These are phyloP conservation scores for Indicator maculatus DNA, from an alignment of 2,113 vertebrate species.

Conservation along the genomic window DNA sequence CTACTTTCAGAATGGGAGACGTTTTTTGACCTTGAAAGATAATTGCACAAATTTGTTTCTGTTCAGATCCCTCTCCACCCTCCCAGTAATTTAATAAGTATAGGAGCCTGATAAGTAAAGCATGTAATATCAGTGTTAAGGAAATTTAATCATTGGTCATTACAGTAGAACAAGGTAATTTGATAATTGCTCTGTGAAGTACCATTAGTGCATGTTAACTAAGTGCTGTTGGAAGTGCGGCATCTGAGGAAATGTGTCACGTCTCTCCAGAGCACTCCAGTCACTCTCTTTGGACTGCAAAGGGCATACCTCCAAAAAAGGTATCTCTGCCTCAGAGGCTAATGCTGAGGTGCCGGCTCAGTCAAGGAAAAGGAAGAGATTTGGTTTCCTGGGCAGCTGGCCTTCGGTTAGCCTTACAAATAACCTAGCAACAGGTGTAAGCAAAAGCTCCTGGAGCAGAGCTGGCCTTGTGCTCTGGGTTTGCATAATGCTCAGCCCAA, in stretches of 20 bases:
- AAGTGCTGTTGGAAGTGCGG: neutral
- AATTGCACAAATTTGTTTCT: neutral
- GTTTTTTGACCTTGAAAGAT: constrained; percentile 50
- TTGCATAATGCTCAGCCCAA: neutral
- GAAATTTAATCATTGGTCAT: constrained; percentile 42
- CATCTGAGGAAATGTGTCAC: neutral
- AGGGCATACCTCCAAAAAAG: neutral
- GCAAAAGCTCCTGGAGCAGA: neutral
- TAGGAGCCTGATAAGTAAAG: constrained; percentile 23
- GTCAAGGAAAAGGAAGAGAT: neutral
- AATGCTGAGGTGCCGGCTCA: neutral
- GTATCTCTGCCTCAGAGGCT: neutral
- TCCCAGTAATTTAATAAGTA: constrained; percentile 39
- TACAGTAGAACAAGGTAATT: constrained; percentile 52
- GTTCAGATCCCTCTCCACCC: neutral
- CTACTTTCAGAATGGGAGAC: neutral
- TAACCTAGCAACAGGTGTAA: neutral
- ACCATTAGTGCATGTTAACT: constrained; percentile 17
- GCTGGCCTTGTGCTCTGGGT: neutral
- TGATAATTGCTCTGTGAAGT: constrained; percentile 47
- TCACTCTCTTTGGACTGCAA: neutral
- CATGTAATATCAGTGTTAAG: constrained; percentile 15
- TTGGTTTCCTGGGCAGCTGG: neutral
- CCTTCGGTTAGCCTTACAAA: neutral
- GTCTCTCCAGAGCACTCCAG: neutral